These are phyloP conservation scores for Andrena camellia DNA, from an alignment of 2,888 invertebrate genomes.

Conservation along the genomic window DNA sequence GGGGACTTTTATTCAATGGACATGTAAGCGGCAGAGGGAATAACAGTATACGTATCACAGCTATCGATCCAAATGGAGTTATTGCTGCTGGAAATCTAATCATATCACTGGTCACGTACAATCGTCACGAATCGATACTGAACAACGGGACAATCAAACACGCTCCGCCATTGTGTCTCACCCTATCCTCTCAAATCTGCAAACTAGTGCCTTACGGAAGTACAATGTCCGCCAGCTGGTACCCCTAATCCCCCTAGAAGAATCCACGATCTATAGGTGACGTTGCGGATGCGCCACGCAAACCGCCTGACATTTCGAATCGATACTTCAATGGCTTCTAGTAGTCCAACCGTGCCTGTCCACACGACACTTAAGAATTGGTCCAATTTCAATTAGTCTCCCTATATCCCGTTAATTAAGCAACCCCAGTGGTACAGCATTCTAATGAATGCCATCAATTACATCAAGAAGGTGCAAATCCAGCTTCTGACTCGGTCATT, in stretches of 20 bases:
- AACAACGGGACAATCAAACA: constrained; percentile 72
- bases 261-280: constrained; percentile 36
- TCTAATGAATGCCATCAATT: background rate
- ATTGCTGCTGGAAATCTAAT: constrained; percentile 65
- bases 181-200: constrained; percentile 51
- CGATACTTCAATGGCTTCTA: constrained; percentile 9
- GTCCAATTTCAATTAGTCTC: background rate
- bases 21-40: constrained; percentile 22
- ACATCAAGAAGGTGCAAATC: background rate
- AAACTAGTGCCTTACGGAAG: constrained; percentile 50
- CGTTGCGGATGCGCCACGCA: background rate
- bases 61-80: constrained; percentile 70
- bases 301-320: constrained; percentile 4
- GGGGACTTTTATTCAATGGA: constrained; percentile 26
- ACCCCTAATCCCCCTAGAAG: constrained; percentile 40
- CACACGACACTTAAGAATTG: background rate
- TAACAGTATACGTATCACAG: constrained; percentile 52
- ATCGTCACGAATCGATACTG: constrained; percentile 72
- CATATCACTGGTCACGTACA: constrained; percentile 71
- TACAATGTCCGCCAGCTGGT: constrained; percentile 48
- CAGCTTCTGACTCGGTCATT: background rate
- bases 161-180: constrained; percentile 55
- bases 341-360: background rate
- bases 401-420: background rate
- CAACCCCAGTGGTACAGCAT: background rate